Percentiles rank a stretch among this genome's conserved stretches.
Conservation (phyloP, 2,113 vertebrate species). For the Colinus virginianus region DNA sequence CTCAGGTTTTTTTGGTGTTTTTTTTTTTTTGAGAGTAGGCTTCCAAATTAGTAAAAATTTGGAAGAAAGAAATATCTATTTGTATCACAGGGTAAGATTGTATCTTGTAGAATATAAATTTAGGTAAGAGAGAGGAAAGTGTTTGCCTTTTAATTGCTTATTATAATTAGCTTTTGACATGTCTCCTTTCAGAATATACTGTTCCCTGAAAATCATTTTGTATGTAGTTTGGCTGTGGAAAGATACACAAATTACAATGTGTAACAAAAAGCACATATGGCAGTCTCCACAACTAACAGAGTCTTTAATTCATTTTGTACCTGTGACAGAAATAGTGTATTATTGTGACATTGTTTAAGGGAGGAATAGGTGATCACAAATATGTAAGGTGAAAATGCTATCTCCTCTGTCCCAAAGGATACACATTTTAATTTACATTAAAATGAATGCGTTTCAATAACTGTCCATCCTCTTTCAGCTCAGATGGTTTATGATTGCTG, state of each 20-base stretch:
- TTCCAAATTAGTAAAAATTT: neutral
- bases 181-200: neutral
- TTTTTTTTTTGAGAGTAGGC: neutral
- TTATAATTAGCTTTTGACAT: neutral
- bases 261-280: neutral
- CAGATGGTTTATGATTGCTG: neutral
- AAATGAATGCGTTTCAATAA: neutral
- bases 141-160: neutral
- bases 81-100: neutral
- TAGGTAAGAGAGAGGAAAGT: neutral
- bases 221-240: neutral
- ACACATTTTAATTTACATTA: neutral
- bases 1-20: neutral
- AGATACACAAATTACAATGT: neutral
- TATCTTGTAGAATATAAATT: neutral
- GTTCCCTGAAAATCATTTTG: neutral
- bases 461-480: neutral
- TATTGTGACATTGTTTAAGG: neutral
- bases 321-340: neutral
- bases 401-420: neutral
- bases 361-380: neutral
- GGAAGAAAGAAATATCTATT: neutral
- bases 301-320: neutral
- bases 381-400: neutral
- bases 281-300: neutral